These are phyloP conservation scores for Dendroctonus valens DNA, from an alignment of 1,140 invertebrate genomes.

Conservation along the genomic window DNA sequence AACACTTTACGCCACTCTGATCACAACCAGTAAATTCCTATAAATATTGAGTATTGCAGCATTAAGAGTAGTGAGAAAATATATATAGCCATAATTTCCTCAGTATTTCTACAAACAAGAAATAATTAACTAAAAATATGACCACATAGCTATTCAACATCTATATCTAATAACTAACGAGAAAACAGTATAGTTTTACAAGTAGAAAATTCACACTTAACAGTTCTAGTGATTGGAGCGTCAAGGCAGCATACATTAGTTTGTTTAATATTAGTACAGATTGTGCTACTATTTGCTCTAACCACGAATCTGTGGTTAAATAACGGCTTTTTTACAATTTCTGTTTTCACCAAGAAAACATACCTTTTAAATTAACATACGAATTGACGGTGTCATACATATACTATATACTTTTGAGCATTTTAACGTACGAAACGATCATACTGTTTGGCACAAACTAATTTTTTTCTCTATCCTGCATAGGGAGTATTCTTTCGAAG, in stretches of 20 bases:
- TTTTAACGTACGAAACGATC: background rate
- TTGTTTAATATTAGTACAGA: no score
- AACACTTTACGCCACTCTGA: no score
- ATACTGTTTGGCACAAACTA: background rate
- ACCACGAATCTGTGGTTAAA: no score
- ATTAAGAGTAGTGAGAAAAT: no score
- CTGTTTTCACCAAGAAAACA: background rate
- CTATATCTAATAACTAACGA: background rate
- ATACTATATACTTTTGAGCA: background rate
- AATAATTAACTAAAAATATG: background rate
- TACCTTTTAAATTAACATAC: background rate
- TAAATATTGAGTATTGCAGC: no score
- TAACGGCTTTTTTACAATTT: background rate
- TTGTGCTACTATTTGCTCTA: no score
- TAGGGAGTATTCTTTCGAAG: background rate
- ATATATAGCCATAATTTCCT: no score
- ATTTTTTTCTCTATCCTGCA: background rate
- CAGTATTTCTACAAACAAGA: no score
- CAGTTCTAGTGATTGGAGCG: slow-evolving; percentile 2
- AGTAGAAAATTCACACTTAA: slow-evolving; percentile 4
- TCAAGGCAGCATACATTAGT: background rate
- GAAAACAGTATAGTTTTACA: background rate
- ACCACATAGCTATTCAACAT: background rate
- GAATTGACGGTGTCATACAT: slow-evolving; percentile 3
- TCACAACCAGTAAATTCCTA: no score